Percentiles rank a stretch among this genome's conserved stretches.
Evolutionary conservation across 2,113 vertebrate species (phyloP).

Genomic region (Vulpes ferrilata): DNA sequence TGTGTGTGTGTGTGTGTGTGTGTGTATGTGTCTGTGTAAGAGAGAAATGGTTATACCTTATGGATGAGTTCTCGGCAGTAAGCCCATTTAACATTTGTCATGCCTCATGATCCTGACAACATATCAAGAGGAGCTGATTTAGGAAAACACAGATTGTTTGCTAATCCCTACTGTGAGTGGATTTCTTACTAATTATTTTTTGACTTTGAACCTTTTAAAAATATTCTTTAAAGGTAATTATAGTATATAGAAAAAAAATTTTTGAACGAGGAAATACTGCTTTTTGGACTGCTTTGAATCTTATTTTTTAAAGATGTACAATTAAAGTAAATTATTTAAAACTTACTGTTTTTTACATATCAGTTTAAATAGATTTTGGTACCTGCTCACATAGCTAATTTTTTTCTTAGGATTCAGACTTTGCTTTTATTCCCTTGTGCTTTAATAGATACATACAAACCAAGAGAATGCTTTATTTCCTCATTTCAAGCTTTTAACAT

Average conservation of each 20-base stretch:
- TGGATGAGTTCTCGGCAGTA: constrained; percentile 62
- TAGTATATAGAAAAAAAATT: neutral
- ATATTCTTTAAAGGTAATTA: constrained; percentile 57
- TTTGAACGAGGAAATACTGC: constrained; percentile 15
- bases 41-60: constrained; percentile 4
- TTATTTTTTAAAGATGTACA: neutral
- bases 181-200: constrained; percentile 76
- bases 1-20: neutral
- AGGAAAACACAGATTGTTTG: constrained; percentile 66
- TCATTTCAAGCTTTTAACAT: constrained; percentile 65
- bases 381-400: neutral
- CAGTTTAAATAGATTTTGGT: constrained; percentile 41
- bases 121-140: constrained; percentile 65
- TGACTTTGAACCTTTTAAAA: constrained; percentile 47
- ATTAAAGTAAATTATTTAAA: constrained; percentile 36
- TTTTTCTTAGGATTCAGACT: constrained; percentile 15
- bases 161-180: constrained; percentile 46
- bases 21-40: neutral
- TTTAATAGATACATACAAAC: constrained; percentile 55
- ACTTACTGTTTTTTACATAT: neutral
- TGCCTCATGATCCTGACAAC: constrained; percentile 71
- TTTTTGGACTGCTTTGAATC: neutral
- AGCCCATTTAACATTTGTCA: constrained; percentile 71
- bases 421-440: neutral
- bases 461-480: constrained; percentile 62